A percentile compares a stretch with the other conserved stretches of the same genome.
These are phyloP conservation scores for Sturnus vulgaris DNA, from an alignment of 2,113 vertebrate species.

Conservation along the genomic window DNA sequence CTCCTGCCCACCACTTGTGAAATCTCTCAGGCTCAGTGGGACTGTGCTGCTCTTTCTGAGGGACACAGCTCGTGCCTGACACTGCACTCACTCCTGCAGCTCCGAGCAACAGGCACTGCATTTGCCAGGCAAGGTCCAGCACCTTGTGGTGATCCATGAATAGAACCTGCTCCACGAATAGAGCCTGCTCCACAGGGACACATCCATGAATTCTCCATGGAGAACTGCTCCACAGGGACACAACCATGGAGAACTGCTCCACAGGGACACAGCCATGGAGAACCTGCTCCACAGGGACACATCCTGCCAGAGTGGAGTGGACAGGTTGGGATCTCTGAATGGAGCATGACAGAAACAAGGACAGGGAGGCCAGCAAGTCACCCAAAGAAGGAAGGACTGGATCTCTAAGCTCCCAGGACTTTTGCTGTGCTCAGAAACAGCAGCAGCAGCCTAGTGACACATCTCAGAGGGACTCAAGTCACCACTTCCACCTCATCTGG, in stretches of 20 bases:
- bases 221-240: too few species aligned
- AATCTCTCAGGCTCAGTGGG: neutral
- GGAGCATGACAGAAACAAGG: neutral
- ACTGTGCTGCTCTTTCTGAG: neutral
- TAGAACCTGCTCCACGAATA: neutral
- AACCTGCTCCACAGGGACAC: neutral
- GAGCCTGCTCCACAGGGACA: too few species aligned
- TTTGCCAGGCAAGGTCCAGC: neutral
- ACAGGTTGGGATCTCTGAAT: accelerated
- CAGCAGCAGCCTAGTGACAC: neutral
- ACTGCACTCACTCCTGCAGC: neutral
- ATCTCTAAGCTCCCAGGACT: neutral
- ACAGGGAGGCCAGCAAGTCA: neutral
- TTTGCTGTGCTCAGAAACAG: neutral
- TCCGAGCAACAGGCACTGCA: neutral
- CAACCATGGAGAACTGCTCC: too few species aligned
- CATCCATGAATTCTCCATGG: too few species aligned
- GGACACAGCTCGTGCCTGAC: neutral
- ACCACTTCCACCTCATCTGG: neutral
- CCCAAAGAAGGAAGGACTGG: neutral
- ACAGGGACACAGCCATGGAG: neutral
- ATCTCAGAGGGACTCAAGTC: neutral
- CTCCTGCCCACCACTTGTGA: neutral
- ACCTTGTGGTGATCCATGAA: neutral
- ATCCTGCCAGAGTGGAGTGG: neutral